Evolutionary conservation across 2,113 vertebrate genomes (phyloP).

Genomic region (Xiphophorus maculatus): DNA sequence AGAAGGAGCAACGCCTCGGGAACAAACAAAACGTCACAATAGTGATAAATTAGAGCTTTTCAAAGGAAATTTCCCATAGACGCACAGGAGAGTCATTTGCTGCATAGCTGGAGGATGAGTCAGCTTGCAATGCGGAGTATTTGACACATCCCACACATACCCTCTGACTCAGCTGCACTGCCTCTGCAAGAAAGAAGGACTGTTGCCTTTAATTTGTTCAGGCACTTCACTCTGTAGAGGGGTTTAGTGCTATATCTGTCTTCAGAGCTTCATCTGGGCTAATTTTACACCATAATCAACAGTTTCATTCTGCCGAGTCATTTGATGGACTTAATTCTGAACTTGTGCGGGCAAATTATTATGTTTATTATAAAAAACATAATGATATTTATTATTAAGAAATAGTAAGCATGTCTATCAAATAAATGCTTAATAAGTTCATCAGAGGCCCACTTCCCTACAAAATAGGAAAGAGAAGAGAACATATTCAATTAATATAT

Average conservation of each 20-base stretch:
- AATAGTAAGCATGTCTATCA: too few species aligned
- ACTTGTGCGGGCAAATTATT: background rate
- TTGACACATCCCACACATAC: constrained; percentile 53
- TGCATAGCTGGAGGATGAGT: constrained; percentile 69
- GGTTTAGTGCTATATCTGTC: background rate
- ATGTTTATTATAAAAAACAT: background rate
- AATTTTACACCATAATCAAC: background rate
- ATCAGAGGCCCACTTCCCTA: background rate
- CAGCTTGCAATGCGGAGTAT: constrained; percentile 54
- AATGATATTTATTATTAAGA: too few species aligned
- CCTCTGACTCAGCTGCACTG: constrained; percentile 62
- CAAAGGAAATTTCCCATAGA: constrained; percentile 6
- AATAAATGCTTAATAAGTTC: background rate
- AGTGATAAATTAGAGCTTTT: constrained; percentile 4
- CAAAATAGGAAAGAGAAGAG: background rate
- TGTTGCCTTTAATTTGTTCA: constrained; percentile 5
- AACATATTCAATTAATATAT: background rate
- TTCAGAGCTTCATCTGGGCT: background rate
- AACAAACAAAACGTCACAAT: background rate
- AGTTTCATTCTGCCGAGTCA: too few species aligned
- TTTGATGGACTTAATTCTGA: background rate
- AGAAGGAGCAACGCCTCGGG: background rate
- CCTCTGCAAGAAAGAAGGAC: constrained; percentile 49
- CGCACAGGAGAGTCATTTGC: constrained; percentile 24
- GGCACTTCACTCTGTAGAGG: background rate